Conservation (phyloP, 2,113 vertebrate genomes). For the Pterophyllum scalare region DNA sequence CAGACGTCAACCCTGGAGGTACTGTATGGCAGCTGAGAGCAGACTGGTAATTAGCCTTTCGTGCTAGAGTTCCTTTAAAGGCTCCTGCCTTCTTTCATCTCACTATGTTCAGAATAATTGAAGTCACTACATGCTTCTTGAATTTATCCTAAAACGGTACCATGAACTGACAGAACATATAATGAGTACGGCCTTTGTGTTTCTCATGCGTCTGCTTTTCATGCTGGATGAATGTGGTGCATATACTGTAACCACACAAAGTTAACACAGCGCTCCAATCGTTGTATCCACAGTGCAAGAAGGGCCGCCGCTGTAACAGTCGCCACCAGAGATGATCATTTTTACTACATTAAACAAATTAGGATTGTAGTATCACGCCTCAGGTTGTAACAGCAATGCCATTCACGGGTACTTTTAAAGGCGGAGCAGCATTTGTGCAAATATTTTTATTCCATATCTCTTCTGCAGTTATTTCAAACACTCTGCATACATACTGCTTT, state of each 20-base stretch:
- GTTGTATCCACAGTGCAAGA: no score
- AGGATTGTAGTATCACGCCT: not conserved
- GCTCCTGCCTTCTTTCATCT: not conserved
- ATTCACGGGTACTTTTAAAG: not conserved
- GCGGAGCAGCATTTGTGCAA: not conserved
- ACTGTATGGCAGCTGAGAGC: not conserved
- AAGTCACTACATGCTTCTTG: not conserved
- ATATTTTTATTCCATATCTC: not conserved
- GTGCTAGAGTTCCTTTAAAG: not conserved
- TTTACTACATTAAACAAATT: not conserved
- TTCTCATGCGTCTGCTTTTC: not conserved
- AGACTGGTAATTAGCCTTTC: constrained; percentile 14
- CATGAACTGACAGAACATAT: not conserved
- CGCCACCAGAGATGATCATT: not conserved
- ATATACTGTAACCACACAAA: not conserved
- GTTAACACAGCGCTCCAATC: not conserved
- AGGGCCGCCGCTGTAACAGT: not conserved
- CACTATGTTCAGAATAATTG: not conserved
- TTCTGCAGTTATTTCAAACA: constrained; percentile 7
- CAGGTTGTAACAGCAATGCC: not conserved
- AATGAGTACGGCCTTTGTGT: not conserved
- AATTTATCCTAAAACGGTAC: not conserved
- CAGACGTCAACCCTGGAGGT: constrained; percentile 13
- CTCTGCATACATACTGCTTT: not conserved
- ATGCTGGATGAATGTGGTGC: not conserved